Evolutionary conservation across 23 tunicate genomes (phyloP).

Genomic region (Ascidia mentula): DNA sequence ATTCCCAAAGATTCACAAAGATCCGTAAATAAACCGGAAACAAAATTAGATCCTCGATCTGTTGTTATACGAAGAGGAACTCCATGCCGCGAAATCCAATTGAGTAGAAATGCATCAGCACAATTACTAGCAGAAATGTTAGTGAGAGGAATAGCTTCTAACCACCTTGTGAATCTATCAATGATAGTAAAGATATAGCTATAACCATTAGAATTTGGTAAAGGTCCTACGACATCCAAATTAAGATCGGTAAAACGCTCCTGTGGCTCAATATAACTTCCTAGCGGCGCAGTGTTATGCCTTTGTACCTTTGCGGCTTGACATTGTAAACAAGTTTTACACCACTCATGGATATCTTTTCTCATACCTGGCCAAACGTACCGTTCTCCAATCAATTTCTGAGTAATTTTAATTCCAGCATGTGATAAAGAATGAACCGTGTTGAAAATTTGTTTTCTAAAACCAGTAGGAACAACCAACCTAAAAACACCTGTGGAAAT

Average conservation of each 20-base stretch:
- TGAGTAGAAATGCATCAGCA: conserved; percentile 16
- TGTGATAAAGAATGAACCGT: conserved; percentile 17
- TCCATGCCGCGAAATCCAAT: conserved; percentile 17
- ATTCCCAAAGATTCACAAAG: conserved; percentile 13
- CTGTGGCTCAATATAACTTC: neutral
- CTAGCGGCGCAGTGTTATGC: conserved; percentile 16
- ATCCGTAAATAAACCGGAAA: neutral
- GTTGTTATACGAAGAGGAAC: conserved; percentile 22
- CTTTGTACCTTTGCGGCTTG: conserved; percentile 4
- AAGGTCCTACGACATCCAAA: conserved; percentile 29
- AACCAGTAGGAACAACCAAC: neutral
- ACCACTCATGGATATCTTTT: no score
- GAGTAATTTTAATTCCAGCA: conserved; percentile 12
- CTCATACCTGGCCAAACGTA: conserved; percentile 27
- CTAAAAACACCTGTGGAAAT: conserved; percentile 13
- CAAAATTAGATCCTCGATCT: conserved; percentile 21
- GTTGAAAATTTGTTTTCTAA: neutral
- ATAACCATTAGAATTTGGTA: conserved; percentile 15
- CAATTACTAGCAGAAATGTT: conserved; percentile 35
- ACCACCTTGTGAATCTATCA: conserved; percentile 5
- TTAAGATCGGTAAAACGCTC: neutral
- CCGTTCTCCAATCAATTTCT: conserved; percentile 5
- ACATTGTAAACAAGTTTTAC: conserved; percentile 9
- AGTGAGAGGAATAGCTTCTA: conserved; percentile 16
- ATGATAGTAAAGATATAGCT: conserved; percentile 1